Base-by-base conservation (phyloP, 2,888 invertebrate genomes). In the Cheilosia grossa region DNA sequence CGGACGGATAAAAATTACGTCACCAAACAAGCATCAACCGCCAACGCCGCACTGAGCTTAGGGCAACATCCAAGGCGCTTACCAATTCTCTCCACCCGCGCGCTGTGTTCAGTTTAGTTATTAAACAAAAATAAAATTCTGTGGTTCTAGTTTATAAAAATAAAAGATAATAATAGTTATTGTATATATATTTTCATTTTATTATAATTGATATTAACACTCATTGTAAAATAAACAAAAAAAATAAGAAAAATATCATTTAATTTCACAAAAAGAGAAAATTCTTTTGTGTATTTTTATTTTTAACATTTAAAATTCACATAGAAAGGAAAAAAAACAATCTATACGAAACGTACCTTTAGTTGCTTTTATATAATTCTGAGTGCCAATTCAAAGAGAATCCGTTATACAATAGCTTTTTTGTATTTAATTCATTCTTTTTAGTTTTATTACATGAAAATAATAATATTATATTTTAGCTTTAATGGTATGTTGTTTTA, bases 101-200 rank as follows among this genome's bases (percentile, higher is more conserved):
- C 89, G 91, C 91, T 91, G 91, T 91, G 91, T 91, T 91, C 91
- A 91, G 88, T 89, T 89, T 89, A 85, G 87, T 87, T 79, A 78
- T 79, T 78, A 81, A 83, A 75, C 64, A 85, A 83, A 67, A 51
- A 81, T 64, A 72, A 87, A 85, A 86, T 88, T 87, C 88, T 88
- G 88, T 89, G 88, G 88, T 89, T 86, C 87, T 88, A 88, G 88
- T 80, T 82, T 70, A 30, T 80, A 83, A 72, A 72, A 33, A 74
- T 69, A 9, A 42, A 78, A 83, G 87, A 13, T 87, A 83, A 87
- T 87, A 87, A 87, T 82, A 85, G 37, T 88, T 88, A 87, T 85
- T 86, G 87, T 21, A 2, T 88, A 86, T 88, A 82, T 82, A 87
- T 79, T 87, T 82, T 82, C 74, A 51, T 73, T 69, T 73, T 83